Percentiles rank a stretch among this genome's conserved stretches.
Evolutionary conservation across 2,888 invertebrate genomes (phyloP).

Genomic region (Netelia fuscicornis): DNA sequence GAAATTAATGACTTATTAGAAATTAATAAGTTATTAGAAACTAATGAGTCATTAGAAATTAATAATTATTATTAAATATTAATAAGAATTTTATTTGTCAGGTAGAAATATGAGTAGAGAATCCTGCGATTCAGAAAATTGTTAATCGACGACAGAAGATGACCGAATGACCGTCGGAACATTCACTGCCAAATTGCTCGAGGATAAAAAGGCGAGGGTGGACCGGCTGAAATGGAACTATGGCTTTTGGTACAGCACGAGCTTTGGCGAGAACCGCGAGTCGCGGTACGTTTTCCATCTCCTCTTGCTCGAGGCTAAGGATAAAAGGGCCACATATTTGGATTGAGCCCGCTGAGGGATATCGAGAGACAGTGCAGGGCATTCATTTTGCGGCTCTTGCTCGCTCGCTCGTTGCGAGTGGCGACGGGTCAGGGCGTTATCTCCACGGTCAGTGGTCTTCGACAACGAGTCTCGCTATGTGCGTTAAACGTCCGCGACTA

Average conservation of each 20-base stretch:
- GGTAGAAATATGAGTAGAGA: not conserved
- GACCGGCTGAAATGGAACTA: not conserved
- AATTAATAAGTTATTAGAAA: too few relatives aligned
- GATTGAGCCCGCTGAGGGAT: conserved; percentile 66
- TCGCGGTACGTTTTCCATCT: conserved; percentile 42
- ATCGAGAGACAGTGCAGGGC: conserved; percentile 80
- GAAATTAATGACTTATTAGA: too few relatives aligned
- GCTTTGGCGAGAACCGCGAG: conserved; percentile 60
- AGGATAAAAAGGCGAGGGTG: not conserved
- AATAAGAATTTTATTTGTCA: not conserved
- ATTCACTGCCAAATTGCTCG: not conserved
- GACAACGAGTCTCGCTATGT: conserved; percentile 81
- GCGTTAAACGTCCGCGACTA: conserved; percentile 55
- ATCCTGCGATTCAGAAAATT: not conserved
- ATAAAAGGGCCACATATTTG: conserved; percentile 75
- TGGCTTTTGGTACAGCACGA: not conserved
- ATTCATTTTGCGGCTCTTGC: conserved; percentile 78
- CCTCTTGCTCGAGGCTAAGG: conserved; percentile 47
- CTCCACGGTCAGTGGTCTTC: conserved; percentile 84
- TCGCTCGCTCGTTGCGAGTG: conserved; percentile 25
- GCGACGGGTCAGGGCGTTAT: conserved; percentile 84
- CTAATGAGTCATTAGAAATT: too few relatives aligned
- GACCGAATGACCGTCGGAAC: not conserved
- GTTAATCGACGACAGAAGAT: not conserved
- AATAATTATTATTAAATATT: too few relatives aligned